phyloP scores from a whole-genome alignment of 2,888 invertebrate species.

The Hydraecia micacea region DNA sequence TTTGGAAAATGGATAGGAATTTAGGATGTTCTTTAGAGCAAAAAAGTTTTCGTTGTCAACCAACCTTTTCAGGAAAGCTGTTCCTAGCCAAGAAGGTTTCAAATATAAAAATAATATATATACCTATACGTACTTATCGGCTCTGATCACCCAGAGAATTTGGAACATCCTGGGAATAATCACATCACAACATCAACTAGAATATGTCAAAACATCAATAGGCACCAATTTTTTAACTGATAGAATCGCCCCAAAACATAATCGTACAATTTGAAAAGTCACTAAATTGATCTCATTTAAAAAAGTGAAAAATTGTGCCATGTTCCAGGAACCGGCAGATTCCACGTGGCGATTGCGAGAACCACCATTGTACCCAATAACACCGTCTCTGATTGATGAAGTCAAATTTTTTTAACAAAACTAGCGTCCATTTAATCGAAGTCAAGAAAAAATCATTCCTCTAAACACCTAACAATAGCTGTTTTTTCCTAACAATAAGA shows the following conservation, averaged over 20 bases:
- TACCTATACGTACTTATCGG: constrained; percentile 11
- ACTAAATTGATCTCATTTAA: constrained; percentile 83
- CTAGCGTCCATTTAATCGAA: constrained; percentile 82
- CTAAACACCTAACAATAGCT: constrained; percentile 86
- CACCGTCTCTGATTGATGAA: constrained; percentile 89
- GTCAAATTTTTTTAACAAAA: constrained; percentile 83
- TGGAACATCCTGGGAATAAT: constrained; percentile 31
- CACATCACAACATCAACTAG: constrained; percentile 35
- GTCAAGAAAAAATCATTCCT: constrained; percentile 76
- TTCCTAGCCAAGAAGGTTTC: neutral
- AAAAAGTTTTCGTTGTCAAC: neutral
- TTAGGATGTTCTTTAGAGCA: neutral
- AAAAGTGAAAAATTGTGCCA: constrained; percentile 81
- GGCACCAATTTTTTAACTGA: constrained; percentile 66
- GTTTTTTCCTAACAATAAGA: constrained; percentile 82
- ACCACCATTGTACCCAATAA: constrained; percentile 87
- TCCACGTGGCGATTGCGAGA: constrained; percentile 81
- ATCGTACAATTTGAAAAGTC: constrained; percentile 64
- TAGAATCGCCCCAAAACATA: constrained; percentile 63
- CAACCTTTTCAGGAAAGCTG: neutral
- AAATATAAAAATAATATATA: neutral
- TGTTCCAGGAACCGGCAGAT: constrained; percentile 85
- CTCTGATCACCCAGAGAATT: constrained; percentile 8
- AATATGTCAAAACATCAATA: constrained; percentile 54
- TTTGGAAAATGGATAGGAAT: neutral